Evolutionary conservation across 1,140 invertebrate species (phyloP).

Genomic region (Polyergus mexicanus): DNA sequence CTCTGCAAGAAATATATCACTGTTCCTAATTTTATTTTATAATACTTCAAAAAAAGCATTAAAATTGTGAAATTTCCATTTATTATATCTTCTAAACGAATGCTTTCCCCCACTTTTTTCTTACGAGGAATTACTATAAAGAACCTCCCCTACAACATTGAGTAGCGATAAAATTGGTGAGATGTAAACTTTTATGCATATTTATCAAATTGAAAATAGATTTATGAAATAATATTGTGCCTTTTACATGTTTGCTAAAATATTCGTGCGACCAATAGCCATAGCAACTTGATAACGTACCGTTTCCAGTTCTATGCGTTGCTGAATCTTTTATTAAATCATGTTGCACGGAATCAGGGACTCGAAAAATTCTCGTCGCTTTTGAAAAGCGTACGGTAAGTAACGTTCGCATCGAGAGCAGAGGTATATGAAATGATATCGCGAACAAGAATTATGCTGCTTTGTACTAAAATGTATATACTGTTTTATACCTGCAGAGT

Average conservation of each 20-base stretch:
- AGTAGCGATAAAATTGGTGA: too few relatives aligned
- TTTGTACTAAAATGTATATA: constrained; percentile 1
- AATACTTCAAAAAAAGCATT: too few relatives aligned
- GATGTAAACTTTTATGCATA: too few relatives aligned
- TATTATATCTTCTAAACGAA: too few relatives aligned
- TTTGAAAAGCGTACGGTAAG: constrained; percentile 28
- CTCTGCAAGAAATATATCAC: too few relatives aligned
- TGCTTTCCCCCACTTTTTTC: too few relatives aligned
- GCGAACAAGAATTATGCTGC: background rate
- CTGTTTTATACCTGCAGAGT: background rate
- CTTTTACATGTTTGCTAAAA: constrained; percentile 9
- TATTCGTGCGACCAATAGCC: background rate
- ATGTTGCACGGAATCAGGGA: background rate
- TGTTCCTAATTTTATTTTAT: too few relatives aligned
- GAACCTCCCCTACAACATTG: too few relatives aligned
- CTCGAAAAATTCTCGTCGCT: constrained; percentile 31
- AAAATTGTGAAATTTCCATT: too few relatives aligned
- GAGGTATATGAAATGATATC: constrained; percentile 18
- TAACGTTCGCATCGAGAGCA: constrained; percentile 2
- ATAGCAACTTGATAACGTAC: constrained; percentile 5
- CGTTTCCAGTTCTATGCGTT: constrained; percentile 1
- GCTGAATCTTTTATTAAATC: constrained; percentile 50
- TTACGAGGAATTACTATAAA: too few relatives aligned
- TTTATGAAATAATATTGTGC: background rate
- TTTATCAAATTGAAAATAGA: constrained; percentile 15